Evolutionary conservation across 2,113 vertebrate genomes (phyloP).

Genomic region (Penelope pileata): DNA sequence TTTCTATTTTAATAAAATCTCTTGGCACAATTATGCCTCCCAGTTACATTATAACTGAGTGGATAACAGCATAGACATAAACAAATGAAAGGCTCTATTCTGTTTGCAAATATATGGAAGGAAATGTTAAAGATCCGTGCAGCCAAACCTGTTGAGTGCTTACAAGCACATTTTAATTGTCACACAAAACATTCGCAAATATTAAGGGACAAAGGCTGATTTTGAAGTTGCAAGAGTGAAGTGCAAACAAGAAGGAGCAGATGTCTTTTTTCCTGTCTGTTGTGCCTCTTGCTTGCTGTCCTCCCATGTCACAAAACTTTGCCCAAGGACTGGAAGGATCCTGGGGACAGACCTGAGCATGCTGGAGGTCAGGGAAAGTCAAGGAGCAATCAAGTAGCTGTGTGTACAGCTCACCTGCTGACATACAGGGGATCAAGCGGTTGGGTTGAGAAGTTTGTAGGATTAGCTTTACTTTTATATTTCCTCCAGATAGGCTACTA

Average conservation of each 20-base stretch:
- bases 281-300: background rate
- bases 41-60: background rate
- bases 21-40: background rate
- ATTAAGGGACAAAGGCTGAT: background rate
- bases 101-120: background rate
- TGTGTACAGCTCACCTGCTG: background rate
- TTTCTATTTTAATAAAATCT: conserved; percentile 15
- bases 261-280: background rate
- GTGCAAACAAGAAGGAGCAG: background rate
- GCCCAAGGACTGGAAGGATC: background rate
- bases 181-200: background rate
- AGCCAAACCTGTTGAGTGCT: background rate
- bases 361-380: background rate
- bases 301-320: background rate
- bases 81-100: background rate
- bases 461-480: background rate
- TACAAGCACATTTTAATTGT: background rate
- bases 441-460: background rate
- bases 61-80: background rate
- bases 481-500: background rate
- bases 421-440: background rate
- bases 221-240: background rate
- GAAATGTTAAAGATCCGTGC: background rate
- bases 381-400: background rate
- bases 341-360: background rate